Conservation (phyloP, 2,888 invertebrate genomes). For the Agonopterix heracliana region DNA sequence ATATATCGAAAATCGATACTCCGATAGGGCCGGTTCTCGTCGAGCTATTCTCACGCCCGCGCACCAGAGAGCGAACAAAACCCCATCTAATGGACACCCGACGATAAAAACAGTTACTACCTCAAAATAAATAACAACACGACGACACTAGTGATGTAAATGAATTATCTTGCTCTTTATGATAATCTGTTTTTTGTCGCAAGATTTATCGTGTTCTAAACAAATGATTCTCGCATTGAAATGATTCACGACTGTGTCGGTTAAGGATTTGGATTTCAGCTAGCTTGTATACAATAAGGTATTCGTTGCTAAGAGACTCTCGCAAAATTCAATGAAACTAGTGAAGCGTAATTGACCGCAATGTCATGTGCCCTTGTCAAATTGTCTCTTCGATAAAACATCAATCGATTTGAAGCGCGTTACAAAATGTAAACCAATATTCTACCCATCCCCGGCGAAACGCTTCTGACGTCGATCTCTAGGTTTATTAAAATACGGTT, state of each 20-base stretch:
- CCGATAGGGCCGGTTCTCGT: no score
- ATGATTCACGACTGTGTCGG: slow-evolving; percentile 18
- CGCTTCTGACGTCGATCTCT: slow-evolving; percentile 8
- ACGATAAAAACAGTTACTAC: slow-evolving; percentile 53
- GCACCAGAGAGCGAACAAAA: slow-evolving; percentile 15
- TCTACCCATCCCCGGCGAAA: slow-evolving; percentile 21
- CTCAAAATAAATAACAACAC: slow-evolving; percentile 40
- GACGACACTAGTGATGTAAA: slow-evolving; percentile 24
- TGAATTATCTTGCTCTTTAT: slow-evolving; percentile 37
- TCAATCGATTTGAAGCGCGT: slow-evolving; percentile 46
- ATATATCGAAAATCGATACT: no score
- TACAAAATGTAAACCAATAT: slow-evolving; percentile 59
- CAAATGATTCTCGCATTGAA: slow-evolving; percentile 22
- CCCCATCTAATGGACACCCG: slow-evolving; percentile 22
- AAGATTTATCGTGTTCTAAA: slow-evolving; percentile 12
- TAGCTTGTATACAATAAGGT: neutral
- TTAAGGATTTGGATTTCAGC: neutral
- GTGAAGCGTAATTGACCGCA: slow-evolving; percentile 50
- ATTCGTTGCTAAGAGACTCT: slow-evolving; percentile 7
- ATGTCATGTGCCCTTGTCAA: slow-evolving; percentile 46
- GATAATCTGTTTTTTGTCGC: slow-evolving; percentile 22
- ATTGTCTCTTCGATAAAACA: slow-evolving; percentile 48
- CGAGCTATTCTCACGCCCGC: slow-evolving; percentile 21
- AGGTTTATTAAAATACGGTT: slow-evolving; percentile 31
- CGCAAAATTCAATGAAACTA: slow-evolving; percentile 42